Base-by-base conservation (phyloP, 2,888 invertebrate genomes). In the Mylabris sibirica region DNA sequence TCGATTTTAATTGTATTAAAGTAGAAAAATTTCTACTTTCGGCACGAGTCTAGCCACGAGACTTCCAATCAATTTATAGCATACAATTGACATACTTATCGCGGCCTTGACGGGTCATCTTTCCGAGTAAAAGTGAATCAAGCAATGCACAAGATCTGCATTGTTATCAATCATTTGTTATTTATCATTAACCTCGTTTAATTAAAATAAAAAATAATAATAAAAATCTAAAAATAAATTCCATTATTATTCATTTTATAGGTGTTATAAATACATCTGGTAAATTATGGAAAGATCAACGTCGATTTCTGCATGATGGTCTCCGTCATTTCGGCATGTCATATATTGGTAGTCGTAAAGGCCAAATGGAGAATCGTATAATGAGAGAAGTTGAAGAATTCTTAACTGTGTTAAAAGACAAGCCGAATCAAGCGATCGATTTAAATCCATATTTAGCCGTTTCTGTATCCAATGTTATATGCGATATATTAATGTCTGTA, bases 241-340 rank as follows among this genome's bases (percentile, higher is more conserved):
- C n/a, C n/a, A n/a, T 34, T 1, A 24, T 34, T 30, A 1, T 60
- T 66, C 30, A 66, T 34, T 49, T 81, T 85, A 63, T 88, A 96
- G 97, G 97, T 77, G 92, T 97, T 77, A 91, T 96, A 81, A 96
- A 97, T 85, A 93, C 94, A 78, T 93, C 93, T 76, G 96, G 96
- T 71, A 90, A 91, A 75, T 87, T 96, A 78, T 97, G 97, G 97
- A 95, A 95, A 84, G 94, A 92, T 79, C 96, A 97, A 83, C 89
- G 96, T 69, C 90, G 92, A 74, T 97, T 96, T 85, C 87, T 96
- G 64, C 95, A 96, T 82, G 93, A 94, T 76, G 93, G 94, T 77
- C 88, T 96, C 1, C 89, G 95, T 22, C 90, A 91, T 77, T 94
- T 96, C 79, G 96, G 96, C 64, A 95, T 96, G 92, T 94, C 95